Base-by-base conservation (phyloP, 2,797 vertebrate genomes). In the Apodemus agrarius region DNA sequence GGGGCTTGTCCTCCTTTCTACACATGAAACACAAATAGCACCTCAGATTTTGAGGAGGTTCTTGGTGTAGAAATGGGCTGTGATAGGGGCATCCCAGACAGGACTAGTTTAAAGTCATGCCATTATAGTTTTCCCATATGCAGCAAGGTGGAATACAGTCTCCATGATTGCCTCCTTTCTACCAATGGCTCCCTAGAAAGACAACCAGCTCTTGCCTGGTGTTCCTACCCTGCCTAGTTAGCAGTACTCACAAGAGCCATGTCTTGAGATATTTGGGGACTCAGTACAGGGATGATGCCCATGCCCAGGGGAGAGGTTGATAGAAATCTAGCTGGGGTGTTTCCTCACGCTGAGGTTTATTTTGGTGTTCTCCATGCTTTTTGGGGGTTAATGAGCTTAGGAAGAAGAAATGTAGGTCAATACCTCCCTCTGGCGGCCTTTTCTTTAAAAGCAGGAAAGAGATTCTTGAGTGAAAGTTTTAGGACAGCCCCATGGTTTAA, bases 351-450 rank as follows among this genome's bases (percentile, higher is more conserved):
- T 1, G 6, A 43, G n/a, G 52, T 9, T 2, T 1, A 17, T 67
- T 46, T 12, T 8, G 19, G 22, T 29, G 46, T 49, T 49, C 46
- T 49, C 46, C 46, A 46, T 46, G 46, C 69, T 46, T 46, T 61
- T 29, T 0, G 26, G 24, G 0, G 4, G 17, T 13, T 9, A 8
- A 40, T 5, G 49, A 3, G 0, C 0, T 1, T 1, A 31, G 65
- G 13, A 34, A 65, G 54, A 46, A 87, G n/a, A 95, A 93, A 72
- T 7, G 16, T 52, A 40, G 89, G 2, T 54, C 74, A 72, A 95
- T 40, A n/a, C 13, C 26, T 22, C 92, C 93, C 96, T 95, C 98
- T 98, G 76, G 97, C 3, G 97, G 76, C 31, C 43, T 1, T 22
- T 37, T 88, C 40, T 79, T 91, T 85, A 85, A 94, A 80, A 90